A percentile compares a stretch with the other conserved stretches of the same genome.
These are phyloP conservation scores for Labroides dimidiatus DNA, from an alignment of 2,797 vertebrate species.

Conservation along the genomic window DNA sequence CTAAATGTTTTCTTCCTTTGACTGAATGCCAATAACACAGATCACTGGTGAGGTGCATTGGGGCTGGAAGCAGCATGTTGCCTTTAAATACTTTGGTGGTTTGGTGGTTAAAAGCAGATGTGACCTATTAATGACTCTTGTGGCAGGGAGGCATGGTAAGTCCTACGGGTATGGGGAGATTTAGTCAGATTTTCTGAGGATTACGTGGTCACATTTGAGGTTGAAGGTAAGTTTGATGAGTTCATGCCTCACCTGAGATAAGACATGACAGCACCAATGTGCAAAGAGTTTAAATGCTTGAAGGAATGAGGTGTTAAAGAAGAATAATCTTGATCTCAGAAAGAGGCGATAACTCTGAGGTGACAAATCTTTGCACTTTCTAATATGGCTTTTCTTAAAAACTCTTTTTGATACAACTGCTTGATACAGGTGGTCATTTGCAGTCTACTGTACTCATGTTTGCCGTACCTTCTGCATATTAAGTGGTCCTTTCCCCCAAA, in stretches of 20 bases:
- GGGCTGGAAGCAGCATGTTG: slow-evolving; percentile 3
- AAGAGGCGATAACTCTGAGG: too few species aligned
- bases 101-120: slow-evolving; percentile 21
- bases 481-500: neutral
- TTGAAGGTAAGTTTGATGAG: slow-evolving; percentile 5
- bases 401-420: neutral
- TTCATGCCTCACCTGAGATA: neutral
- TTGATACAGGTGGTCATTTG: too few species aligned
- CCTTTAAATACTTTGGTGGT: slow-evolving; percentile 20
- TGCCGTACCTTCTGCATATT: neutral
- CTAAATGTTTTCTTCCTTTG: neutral
- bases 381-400: neutral
- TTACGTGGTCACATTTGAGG: slow-evolving; percentile 35
- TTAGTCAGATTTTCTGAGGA: slow-evolving; percentile 25
- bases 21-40: neutral
- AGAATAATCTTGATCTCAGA: neutral
- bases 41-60: neutral
- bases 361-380: neutral
- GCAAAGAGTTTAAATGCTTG: slow-evolving; percentile 7
- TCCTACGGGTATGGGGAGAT: slow-evolving; percentile 15
- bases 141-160: slow-evolving; percentile 14
- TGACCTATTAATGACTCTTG: slow-evolving; percentile 25
- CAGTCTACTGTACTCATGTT: too few species aligned
- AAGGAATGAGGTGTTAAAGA: neutral
- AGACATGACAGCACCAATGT: slow-evolving; percentile 26